These are phyloP conservation scores for Premnoplex brunnescens DNA, from an alignment of 2,797 vertebrate species.

Conservation along the genomic window DNA sequence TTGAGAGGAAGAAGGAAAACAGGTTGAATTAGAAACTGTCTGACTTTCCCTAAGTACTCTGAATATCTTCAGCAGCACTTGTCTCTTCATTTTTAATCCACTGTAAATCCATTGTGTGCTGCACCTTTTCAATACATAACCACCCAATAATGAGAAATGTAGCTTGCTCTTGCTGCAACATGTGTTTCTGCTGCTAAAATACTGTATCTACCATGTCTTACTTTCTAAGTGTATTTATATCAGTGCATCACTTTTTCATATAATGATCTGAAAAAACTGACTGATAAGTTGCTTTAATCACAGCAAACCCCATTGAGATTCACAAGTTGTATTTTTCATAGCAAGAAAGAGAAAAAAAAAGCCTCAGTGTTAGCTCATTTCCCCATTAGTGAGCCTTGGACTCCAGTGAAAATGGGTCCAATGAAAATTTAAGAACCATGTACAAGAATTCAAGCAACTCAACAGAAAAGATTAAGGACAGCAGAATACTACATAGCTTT, in stretches of 20 bases:
- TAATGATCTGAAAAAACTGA: neutral
- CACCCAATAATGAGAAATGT: neutral
- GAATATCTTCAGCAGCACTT: neutral
- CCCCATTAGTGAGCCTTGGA: neutral
- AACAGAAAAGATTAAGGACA: neutral
- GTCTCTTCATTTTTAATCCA: neutral
- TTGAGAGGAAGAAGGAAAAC: neutral
- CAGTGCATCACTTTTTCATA: neutral
- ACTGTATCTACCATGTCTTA: neutral
- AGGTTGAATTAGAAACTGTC: neutral
- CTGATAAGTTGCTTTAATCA: neutral
- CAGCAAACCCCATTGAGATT: neutral
- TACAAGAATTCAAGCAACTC: neutral
- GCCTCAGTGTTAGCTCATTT: neutral
- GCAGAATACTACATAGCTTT: neutral
- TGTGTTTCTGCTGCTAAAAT: neutral
- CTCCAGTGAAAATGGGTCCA: neutral
- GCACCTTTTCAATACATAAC: neutral
- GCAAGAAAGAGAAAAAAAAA: neutral
- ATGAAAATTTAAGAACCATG: neutral
- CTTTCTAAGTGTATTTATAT: neutral
- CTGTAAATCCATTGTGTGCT: neutral
- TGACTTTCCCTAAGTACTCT: neutral
- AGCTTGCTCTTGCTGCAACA: neutral
- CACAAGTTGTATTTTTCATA: neutral